phyloP scores from a whole-genome alignment of 1,140 invertebrate genomes.

The Lasioglossum albipes region DNA sequence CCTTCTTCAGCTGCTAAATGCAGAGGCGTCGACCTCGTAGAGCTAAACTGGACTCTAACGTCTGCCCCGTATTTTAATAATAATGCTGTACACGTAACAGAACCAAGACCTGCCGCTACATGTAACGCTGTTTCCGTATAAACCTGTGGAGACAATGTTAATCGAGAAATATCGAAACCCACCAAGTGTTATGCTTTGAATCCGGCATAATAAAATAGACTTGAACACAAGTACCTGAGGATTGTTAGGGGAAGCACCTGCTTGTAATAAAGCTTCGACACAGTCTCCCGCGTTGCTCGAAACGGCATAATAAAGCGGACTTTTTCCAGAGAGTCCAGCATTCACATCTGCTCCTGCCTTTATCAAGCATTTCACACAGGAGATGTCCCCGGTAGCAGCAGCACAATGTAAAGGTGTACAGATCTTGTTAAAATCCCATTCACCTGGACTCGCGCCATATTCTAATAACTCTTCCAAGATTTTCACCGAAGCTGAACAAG shows the following conservation, averaged over 20 bases:
- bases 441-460: constrained; percentile 83
- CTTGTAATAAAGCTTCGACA: constrained; percentile 84
- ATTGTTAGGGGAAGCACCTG: constrained; percentile 87
- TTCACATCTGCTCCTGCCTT: constrained; percentile 86
- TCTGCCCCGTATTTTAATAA: constrained; percentile 87
- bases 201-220: not conserved
- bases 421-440: constrained; percentile 84
- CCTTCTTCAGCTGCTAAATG: constrained; percentile 92
- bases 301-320: constrained; percentile 88
- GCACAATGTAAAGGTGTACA: constrained; percentile 89
- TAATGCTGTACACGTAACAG: constrained; percentile 84
- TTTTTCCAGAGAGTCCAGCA: constrained; percentile 84
- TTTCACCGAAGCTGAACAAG: constrained; percentile 83
- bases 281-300: constrained; percentile 85
- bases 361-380: constrained; percentile 83
- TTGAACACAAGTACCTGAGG: constrained; percentile 82
- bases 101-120: constrained; percentile 88
- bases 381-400: constrained; percentile 83
- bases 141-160: constrained; percentile 77
- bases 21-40: constrained; percentile 85
- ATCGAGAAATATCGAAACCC: not conserved
- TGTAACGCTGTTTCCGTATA: constrained; percentile 92
- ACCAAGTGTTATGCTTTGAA: not conserved
- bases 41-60: constrained; percentile 86
- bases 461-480: constrained; percentile 85